Base-by-base conservation (phyloP, 1,140 invertebrate species). In the Gonatopus flavifemur region DNA sequence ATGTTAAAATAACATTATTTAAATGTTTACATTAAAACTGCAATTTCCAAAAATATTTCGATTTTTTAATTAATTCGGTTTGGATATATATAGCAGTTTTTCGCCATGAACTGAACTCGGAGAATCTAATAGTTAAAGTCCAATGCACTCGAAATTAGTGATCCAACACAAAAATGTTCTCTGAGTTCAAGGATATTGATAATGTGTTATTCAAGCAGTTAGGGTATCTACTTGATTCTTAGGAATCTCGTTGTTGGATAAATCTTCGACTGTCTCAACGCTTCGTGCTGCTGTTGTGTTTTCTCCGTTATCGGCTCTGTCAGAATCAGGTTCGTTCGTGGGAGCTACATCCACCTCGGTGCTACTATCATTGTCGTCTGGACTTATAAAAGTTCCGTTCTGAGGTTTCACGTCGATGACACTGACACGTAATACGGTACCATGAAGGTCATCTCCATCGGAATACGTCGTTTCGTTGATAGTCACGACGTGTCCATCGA, bases 391-490 rank as follows among this genome's bases (percentile, higher is more conserved):
- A 1, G 67, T 71, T 1, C 63, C 53, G 48, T 77, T 72, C 40
- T 68, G 55, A 0, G 83, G 82, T 51, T 77, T 70, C 0, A 83
- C 72, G 46, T 83, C 79, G 20, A 84, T 73, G 12, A 80, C 66
- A 13, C 78, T 74, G 3, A 83, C 66, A 55, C 80, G 79, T 59
- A 80, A 77, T 40, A 79, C 52, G 1, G 75, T 62, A 12, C 72
- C 72, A 15, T 60, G 57, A 28, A 73, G 61, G 12, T 77, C 75
- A 41, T 77, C 70, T 13, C 75, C 72, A 16, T 76, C 66, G 15
- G 63, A 56, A 62, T 78, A 83, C 9, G 76, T 77, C 0, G 83
- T 83, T 55, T 83, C 79, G 53, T 84, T 84, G 33, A 83, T 74
- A 15, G 81, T 81, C 8, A 84, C 80, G 25, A 79, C 74, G 57